Evolutionary conservation across 2,113 vertebrate species (phyloP), one percentile per base, ranked within the genome.

Genomic region (Myiopsitta monachus): DNA sequence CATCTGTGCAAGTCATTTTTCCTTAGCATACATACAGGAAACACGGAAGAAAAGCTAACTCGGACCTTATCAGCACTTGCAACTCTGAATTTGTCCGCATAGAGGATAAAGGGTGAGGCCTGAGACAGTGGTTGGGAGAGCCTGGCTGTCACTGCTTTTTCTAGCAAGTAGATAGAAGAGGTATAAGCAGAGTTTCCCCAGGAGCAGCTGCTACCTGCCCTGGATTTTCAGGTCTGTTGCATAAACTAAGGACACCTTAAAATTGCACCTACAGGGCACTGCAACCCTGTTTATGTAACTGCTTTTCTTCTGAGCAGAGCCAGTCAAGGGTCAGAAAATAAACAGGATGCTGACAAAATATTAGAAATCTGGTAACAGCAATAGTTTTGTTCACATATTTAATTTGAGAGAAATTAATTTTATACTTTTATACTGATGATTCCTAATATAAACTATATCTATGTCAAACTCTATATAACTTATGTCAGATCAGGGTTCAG

Each of bases 201-300:
- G 19, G 11, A 67, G 27, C 13, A 83, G 18, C 12, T 63, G 9
- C 24, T 51, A 7, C 21, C 15, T 61, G 23, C 22, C 17, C 39
- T 86, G 19, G 36, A 61, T 73, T 93, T 92, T 79, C 66, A 79
- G 28, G 55, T 10, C 13, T 79, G 10, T 54, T 9, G 3, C 2
- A 1, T 73, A 83, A 73, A 39, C 36, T 51, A 68, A 68, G 27
- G 30, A 30, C 4, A 31, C 2, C 2, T 49, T 38, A 82, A 93
- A 44, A n/a, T 63, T 31, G 38, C 6, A 16, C 4, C 4, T 18
- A 16, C 9, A 28, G 17, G 10, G 14, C 1, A 1, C 3, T 63
- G 19, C 11, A 84, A 41, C 1, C 6, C 19, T 38, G 24, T 0
- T 1, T 8, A 87, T 23, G 1, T 22, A n/a, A 27, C 6, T 63